A percentile compares a stretch with the other conserved stretches of the same genome.
Evolutionary conservation across 35 echinoderm and acorn worm species (phyloP).

Genomic region (Diadema setosum): DNA sequence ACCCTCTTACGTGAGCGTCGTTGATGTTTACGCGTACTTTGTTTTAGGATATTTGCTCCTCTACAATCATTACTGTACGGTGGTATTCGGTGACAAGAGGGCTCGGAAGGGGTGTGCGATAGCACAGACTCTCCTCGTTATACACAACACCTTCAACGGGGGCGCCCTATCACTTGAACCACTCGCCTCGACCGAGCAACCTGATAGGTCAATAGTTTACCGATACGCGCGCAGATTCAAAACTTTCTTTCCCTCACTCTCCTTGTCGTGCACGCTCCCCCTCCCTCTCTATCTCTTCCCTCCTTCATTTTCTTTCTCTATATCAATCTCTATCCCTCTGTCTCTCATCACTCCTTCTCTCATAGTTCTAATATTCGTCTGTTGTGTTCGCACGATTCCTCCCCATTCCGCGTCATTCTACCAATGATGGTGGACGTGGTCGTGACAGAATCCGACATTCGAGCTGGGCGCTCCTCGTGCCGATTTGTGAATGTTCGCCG

Average conservation of each 20-base stretch:
- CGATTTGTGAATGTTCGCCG: background rate
- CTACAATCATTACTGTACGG: no score
- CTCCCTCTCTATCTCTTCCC: background rate
- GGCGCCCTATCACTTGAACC: slow-evolving; percentile 1
- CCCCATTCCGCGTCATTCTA: background rate
- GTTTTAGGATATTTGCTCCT: no score
- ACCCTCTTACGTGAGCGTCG: background rate
- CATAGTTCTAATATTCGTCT: no score
- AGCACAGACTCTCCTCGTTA: no score
- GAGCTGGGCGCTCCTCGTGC: background rate
- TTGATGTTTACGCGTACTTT: slow-evolving; percentile 4
- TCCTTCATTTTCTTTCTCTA: background rate
- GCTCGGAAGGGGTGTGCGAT: no score
- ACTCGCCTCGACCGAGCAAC: background rate
- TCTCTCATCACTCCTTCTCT: no score
- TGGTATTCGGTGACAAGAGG: no score
- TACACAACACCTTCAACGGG: no score
- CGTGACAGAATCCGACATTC: background rate
- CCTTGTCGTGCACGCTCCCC: background rate
- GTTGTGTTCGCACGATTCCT: no score
- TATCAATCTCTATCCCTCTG: no score
- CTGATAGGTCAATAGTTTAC: slow-evolving; percentile 29
- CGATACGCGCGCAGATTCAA: background rate
- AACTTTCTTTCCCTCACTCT: background rate
- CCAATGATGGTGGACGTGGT: background rate